Conservation (phyloP, 2,797 vertebrate species). For the Rousettus madagascariensis region DNA sequence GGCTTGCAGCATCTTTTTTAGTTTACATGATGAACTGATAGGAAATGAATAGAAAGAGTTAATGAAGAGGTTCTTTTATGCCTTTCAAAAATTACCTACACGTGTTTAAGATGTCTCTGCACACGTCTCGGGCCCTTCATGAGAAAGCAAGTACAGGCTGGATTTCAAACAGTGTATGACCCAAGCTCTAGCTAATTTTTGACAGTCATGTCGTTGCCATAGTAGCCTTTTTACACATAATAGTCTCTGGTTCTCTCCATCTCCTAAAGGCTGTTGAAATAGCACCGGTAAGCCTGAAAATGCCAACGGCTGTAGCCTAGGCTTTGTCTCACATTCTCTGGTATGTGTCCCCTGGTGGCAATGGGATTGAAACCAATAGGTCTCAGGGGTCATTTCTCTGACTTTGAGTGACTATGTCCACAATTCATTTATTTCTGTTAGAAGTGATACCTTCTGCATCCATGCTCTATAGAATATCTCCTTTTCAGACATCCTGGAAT, state of each 20-base stretch:
- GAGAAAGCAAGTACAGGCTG: background rate
- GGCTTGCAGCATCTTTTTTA: conserved; percentile 49
- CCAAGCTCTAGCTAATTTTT: background rate
- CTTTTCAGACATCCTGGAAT: conserved; percentile 7
- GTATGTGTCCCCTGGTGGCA: background rate
- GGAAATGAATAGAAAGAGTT: background rate
- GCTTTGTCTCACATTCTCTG: background rate
- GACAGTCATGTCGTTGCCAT: background rate
- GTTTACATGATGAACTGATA: conserved; percentile 21
- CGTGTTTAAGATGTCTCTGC: background rate
- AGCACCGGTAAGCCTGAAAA: background rate
- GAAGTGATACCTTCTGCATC: background rate
- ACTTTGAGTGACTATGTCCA: background rate
- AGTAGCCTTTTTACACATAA: background rate
- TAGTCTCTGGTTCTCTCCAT: background rate
- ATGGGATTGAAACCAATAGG: background rate
- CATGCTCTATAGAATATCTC: background rate
- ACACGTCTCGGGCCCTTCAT: background rate
- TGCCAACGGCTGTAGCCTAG: background rate
- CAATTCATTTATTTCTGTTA: background rate
- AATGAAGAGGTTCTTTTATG: background rate
- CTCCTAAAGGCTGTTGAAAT: background rate
- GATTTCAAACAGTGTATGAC: background rate
- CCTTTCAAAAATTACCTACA: background rate
- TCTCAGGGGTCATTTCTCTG: background rate